A percentile compares a stretch with the other conserved stretches of the same genome.
Conservation (phyloP, 1,140 invertebrate genomes). For the Luehdorfia chinensis region DNA sequence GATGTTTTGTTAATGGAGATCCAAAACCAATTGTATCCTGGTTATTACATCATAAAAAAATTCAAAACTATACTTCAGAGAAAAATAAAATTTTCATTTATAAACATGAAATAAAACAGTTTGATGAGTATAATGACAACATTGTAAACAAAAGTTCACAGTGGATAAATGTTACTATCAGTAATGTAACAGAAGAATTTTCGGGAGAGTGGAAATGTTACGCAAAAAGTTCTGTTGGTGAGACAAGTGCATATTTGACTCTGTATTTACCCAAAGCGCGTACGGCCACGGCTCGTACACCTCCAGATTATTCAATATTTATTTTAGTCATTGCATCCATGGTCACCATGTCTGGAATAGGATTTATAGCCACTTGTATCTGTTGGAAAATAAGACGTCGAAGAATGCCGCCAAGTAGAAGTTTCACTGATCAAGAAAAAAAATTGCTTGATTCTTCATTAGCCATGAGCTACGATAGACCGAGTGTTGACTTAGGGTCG, state of each 20-base stretch:
- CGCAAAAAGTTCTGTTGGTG: conserved; percentile 62
- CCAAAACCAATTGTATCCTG: conserved; percentile 89
- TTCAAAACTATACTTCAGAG: conserved; percentile 45
- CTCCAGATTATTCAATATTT: conserved; percentile 66
- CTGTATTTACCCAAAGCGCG: conserved; percentile 60
- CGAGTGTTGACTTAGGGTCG: conserved; percentile 71
- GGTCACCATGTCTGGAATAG: conserved; percentile 52
- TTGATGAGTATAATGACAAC: conserved; percentile 52
- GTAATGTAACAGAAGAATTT: conserved; percentile 66
- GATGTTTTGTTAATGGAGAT: conserved; percentile 88
- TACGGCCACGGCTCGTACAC: conserved; percentile 51
- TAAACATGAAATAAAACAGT: conserved; percentile 41
- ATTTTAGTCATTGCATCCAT: conserved; percentile 57
- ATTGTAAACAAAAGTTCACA: conserved; percentile 62
- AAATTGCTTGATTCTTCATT: conserved; percentile 86
- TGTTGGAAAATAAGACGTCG: conserved; percentile 73
- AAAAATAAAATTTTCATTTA: conserved; percentile 47
- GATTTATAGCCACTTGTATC: conserved; percentile 54
- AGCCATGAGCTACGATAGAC: conserved; percentile 84
- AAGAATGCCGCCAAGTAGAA: conserved; percentile 83
- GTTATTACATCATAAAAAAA: conserved; percentile 82
- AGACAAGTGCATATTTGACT: conserved; percentile 55
- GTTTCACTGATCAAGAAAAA: conserved; percentile 91
- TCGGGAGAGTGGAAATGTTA: conserved; percentile 69
- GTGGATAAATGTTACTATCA: conserved; percentile 68